Evolutionary conservation across 2,888 invertebrate species (phyloP).

Genomic region (Pyrgus malvae): DNA sequence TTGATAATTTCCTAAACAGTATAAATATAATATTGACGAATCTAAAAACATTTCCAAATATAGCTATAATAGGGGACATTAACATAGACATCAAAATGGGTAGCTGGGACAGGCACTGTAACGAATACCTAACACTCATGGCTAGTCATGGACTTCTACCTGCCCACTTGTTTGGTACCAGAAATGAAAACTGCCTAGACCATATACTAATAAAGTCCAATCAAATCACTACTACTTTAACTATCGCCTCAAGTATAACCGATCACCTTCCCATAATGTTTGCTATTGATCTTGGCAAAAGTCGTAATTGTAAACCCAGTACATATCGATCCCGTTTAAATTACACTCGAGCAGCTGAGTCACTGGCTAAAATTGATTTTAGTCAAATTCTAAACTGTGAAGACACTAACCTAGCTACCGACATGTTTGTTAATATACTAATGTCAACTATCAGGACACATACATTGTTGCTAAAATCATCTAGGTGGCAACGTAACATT

Average conservation of each 20-base stretch:
- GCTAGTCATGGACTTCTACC: not conserved
- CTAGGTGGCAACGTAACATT: not conserved
- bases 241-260: not conserved
- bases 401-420: not conserved
- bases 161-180: not conserved
- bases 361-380: not conserved
- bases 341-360: not conserved
- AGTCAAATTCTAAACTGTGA: not conserved
- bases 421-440: not conserved
- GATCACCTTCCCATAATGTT: not conserved
- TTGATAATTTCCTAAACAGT: not conserved
- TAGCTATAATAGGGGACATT: not conserved
- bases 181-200: not conserved
- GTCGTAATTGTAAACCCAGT: not conserved
- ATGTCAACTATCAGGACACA: not conserved
- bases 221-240: not conserved
- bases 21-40: not conserved
- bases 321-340: not conserved
- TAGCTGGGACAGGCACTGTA: not conserved
- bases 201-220: not conserved
- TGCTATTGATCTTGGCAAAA: not conserved
- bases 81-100: not conserved
- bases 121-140: not conserved
- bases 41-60: not conserved
- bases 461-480: not conserved